phyloP scores from a whole-genome alignment of 53 echinoderm and acorn worm species.

The Luidia sarsii region DNA sequence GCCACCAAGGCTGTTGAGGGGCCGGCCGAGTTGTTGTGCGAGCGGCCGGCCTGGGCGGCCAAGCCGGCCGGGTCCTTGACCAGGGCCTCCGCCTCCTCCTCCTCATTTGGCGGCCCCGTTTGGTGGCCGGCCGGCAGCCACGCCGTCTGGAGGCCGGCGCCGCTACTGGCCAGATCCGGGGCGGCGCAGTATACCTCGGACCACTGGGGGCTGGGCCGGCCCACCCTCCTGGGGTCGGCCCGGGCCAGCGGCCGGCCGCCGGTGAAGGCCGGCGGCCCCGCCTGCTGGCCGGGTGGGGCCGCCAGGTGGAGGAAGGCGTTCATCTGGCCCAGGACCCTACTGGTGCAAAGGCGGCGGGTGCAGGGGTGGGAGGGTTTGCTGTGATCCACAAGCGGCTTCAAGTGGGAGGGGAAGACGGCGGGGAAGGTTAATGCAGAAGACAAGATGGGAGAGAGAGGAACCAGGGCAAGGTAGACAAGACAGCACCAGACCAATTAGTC shows the following conservation, averaged over 20 bases:
- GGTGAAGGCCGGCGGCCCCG: background rate
- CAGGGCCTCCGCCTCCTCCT: too few species aligned
- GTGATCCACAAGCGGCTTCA: constrained; percentile 39
- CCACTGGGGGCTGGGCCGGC: constrained; percentile 41
- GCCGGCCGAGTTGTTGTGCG: constrained; percentile 45
- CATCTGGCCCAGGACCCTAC: constrained; percentile 51
- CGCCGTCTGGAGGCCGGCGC: background rate
- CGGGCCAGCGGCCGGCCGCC: constrained; percentile 17
- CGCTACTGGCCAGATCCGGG: constrained; percentile 17
- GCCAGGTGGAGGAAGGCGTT: constrained; percentile 75
- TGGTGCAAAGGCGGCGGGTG: constrained; percentile 44
- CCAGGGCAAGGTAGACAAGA: too few species aligned
- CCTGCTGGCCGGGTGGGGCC: constrained; percentile 64
- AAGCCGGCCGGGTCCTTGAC: constrained; percentile 25
- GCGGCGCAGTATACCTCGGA: constrained; percentile 26
- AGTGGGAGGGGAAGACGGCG: background rate
- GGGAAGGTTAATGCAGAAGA: background rate
- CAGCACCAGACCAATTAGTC: too few species aligned
- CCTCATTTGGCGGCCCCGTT: too few species aligned
- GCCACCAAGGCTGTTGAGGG: background rate
- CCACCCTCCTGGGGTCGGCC: constrained; percentile 15
- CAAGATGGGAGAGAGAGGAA: too few species aligned
- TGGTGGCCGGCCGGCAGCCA: too few species aligned
- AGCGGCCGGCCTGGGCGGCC: constrained; percentile 38
- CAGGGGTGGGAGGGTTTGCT: constrained; percentile 44